Conservation (phyloP, 2,113 vertebrate species). For the Struthidea cinerea region DNA sequence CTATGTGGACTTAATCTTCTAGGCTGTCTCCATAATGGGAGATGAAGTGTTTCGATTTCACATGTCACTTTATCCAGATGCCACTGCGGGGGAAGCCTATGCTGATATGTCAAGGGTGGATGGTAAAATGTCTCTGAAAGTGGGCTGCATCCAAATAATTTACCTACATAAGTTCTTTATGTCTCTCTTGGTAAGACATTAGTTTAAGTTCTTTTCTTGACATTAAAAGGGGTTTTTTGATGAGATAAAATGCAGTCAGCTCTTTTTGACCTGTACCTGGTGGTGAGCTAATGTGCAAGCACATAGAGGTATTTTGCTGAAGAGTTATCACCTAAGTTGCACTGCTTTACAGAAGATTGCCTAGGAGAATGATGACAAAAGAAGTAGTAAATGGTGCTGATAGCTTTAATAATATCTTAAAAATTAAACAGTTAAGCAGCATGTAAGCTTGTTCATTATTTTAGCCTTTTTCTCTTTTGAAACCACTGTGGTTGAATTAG, state of each 20-base stretch:
- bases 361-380: neutral
- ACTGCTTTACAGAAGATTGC: neutral
- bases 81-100: slow-evolving; percentile 85
- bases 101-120: slow-evolving; percentile 84
- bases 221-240: neutral
- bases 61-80: slow-evolving; percentile 85
- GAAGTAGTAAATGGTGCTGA: neutral
- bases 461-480: neutral
- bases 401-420: neutral
- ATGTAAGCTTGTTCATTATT: neutral
- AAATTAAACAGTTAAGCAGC: neutral
- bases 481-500: neutral
- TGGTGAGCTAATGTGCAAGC: neutral
- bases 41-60: slow-evolving; percentile 93
- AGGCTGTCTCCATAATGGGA: slow-evolving; percentile 92
- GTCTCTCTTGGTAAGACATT: slow-evolving; percentile 86
- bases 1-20: neutral
- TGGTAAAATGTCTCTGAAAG: slow-evolving; percentile 83
- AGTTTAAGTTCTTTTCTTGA: neutral
- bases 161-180: slow-evolving; percentile 93
- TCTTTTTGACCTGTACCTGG: neutral
- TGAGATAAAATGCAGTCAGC: neutral
- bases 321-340: neutral
- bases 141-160: slow-evolving; percentile 92
- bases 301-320: neutral